These are phyloP conservation scores for Pelecanus crispus DNA, from an alignment of 2,113 vertebrate genomes.

Conservation along the genomic window DNA sequence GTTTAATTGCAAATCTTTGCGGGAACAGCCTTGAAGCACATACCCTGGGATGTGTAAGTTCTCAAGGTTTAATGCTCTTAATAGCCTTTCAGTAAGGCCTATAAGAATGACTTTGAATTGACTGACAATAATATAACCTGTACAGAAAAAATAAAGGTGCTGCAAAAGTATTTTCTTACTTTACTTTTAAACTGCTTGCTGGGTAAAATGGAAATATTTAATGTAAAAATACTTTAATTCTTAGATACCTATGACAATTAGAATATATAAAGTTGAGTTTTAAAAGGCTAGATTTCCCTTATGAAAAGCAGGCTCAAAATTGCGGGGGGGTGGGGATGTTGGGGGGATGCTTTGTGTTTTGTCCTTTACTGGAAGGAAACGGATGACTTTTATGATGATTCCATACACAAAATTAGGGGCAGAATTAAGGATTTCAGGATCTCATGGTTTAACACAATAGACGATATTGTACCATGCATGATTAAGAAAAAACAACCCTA, in stretches of 20 bases:
- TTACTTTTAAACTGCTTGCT: not conserved
- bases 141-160: not conserved
- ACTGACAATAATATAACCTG: not conserved
- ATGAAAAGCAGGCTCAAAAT: not conserved
- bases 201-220: not conserved
- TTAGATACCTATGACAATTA: not conserved
- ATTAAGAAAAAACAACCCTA: not conserved
- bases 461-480: not conserved
- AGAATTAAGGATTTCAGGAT: not conserved
- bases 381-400: not conserved
- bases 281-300: not conserved
- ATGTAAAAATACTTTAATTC: not conserved
- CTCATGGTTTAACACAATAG: not conserved
- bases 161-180: not conserved
- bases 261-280: not conserved
- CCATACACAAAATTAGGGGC: not conserved
- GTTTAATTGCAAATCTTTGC: conserved; percentile 6
- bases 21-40: not conserved
- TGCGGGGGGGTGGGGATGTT: fast-evolving
- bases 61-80: not conserved
- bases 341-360: not conserved
- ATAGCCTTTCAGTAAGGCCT: not conserved
- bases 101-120: not conserved
- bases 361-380: not conserved
- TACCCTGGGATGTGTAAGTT: not conserved